A percentile compares a stretch with the other conserved stretches of the same genome.
phyloP scores from a whole-genome alignment of 1,140 invertebrate genomes.

The Drosophila sturtevanti region DNA sequence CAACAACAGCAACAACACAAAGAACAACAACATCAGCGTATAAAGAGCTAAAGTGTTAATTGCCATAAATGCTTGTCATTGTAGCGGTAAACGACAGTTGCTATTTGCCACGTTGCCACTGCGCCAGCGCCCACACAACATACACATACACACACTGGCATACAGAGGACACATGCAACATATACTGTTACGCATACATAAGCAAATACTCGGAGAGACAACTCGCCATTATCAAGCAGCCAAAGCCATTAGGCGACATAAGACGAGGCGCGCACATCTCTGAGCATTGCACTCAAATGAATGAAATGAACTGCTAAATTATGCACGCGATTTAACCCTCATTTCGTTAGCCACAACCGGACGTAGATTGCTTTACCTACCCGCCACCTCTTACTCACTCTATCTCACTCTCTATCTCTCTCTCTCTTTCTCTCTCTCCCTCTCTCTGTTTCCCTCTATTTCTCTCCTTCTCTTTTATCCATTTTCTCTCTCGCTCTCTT shows the following conservation, averaged over 20 bases:
- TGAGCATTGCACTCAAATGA: constrained; percentile 79
- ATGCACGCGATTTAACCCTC: constrained; percentile 81
- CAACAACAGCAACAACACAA: constrained; percentile 3
- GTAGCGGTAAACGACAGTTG: constrained; percentile 82
- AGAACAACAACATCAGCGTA: constrained; percentile 58
- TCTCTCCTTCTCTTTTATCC: too few species aligned
- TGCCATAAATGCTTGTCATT: constrained; percentile 83
- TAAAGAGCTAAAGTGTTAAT: constrained; percentile 83
- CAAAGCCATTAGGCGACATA: constrained; percentile 41
- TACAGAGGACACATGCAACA: neutral
- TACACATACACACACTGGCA: constrained; percentile 26
- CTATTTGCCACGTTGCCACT: constrained; percentile 74
- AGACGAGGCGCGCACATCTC: constrained; percentile 47
- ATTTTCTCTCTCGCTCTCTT: neutral
- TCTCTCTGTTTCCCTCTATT: neutral
- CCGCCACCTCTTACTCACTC: neutral
- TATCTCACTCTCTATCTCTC: neutral
- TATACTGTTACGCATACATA: constrained; percentile 9
- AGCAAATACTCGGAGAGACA: constrained; percentile 19
- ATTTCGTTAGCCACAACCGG: constrained; percentile 63
- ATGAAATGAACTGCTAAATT: constrained; percentile 82
- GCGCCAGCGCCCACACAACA: constrained; percentile 59
- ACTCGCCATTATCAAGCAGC: constrained; percentile 27
- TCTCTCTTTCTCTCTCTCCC: neutral
- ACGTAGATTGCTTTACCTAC: constrained; percentile 22